Base-by-base conservation (phyloP, 2,113 vertebrate genomes). In the Trematocara variabile region DNA sequence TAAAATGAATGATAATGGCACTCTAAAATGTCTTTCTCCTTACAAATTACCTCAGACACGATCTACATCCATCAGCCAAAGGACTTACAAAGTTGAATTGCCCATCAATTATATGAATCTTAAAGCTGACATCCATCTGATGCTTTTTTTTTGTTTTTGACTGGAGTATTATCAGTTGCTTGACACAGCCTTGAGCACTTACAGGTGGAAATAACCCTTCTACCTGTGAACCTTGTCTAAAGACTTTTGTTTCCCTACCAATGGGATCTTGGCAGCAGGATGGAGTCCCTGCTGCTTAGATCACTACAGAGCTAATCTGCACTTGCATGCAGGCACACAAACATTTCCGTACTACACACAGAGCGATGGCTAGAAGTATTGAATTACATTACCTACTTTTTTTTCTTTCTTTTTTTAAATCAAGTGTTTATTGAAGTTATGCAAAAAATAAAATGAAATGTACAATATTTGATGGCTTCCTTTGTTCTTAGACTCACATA, bases 1-100 rank as follows among this genome's bases (percentile, higher is more conserved):
- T 86, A 82, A 34, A 89, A 80, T 92, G 93, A 93, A 90, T 90
- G 82, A 93, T 92, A 88, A 92, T 68, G 60, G 68, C 4, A 37
- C 79, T 70, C 80, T 83, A n/a, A 86, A 92, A 91, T 86, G 80
- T 84, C 89, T 84, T 82, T 88, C 50, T 79, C 81, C 90, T 88
- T 88, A 87, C 50, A 85, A 86, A 88, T 91, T 82, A 88, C 85
- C 90, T 78, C 46, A 77, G 86, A 89, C 85, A 82, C 22, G 34
- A 54, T 63, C 16, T 84, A 44, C 90, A 88, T 90, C 58, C 68
- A 90, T 91, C 86, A 91, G 33, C 12, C 79, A 84, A 83, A 77
- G 16, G 22, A n/a, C 33, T 80, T 53, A 80, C 87, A 89, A 65
- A 83, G 34, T 56, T 11, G 10, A n/a, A 20, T 52, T 58, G 55